These are phyloP conservation scores for Odocoileus hemionus DNA, from an alignment of 2,113 vertebrate genomes.

Conservation along the genomic window DNA sequence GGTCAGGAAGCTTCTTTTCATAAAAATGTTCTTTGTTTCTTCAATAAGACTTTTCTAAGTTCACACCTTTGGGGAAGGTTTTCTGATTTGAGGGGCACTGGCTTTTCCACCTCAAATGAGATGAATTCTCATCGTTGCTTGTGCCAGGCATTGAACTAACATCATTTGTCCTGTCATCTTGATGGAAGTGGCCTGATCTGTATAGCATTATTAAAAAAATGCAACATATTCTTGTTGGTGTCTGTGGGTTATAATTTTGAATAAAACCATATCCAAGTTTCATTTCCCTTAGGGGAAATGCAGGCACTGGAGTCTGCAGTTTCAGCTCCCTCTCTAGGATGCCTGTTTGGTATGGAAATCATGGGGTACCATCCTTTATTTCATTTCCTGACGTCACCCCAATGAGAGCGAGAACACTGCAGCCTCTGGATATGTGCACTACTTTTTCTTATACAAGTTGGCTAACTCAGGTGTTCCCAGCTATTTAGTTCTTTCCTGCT, in stretches of 20 bases:
- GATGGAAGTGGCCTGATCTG: not conserved
- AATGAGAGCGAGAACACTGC: not conserved
- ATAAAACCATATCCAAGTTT: not conserved
- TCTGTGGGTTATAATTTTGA: not conserved
- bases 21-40: not conserved
- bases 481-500: not conserved
- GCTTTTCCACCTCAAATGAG: not conserved
- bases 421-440: not conserved
- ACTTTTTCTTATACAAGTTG: not conserved
- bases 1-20: not conserved
- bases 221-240: no score
- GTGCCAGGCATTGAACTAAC: rapidly evolving
- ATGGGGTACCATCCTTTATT: not conserved
- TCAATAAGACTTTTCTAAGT: not conserved
- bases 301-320: not conserved
- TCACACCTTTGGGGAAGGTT: not conserved
- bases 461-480: not conserved
- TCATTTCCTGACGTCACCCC: not conserved
- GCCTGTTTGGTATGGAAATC: no score
- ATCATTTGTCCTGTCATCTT: not conserved
- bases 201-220: not conserved
- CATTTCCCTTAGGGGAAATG: no score
- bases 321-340: not conserved
- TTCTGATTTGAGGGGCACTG: not conserved
- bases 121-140: not conserved